phyloP scores from a whole-genome alignment of 2,797 vertebrate species.

The Urocyon cinereoargenteus region DNA sequence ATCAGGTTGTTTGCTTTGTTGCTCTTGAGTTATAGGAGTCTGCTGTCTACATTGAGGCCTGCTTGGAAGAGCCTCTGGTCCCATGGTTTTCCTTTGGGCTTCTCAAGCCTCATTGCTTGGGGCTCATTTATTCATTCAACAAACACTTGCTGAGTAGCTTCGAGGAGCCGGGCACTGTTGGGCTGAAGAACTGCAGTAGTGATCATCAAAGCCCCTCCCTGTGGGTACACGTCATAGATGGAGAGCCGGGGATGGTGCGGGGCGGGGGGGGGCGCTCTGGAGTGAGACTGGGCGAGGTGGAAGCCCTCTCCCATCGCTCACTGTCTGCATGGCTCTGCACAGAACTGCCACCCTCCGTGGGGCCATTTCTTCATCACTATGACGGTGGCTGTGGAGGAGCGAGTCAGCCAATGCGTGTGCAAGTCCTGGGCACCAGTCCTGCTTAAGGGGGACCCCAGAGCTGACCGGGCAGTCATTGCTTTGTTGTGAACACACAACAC shows the following conservation, averaged over 20 bases:
- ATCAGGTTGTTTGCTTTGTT: background rate
- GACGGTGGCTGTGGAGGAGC: background rate
- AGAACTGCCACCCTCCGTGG: background rate
- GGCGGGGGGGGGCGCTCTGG: background rate
- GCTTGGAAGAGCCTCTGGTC: background rate
- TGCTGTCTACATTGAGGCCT: background rate
- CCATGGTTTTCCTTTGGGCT: background rate
- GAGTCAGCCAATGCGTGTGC: background rate
- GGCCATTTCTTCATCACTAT: too few relatives aligned
- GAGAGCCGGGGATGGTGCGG: background rate
- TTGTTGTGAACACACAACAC: fast-evolving
- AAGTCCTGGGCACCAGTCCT: background rate
- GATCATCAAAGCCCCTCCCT: background rate
- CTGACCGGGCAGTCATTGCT: fast-evolving
- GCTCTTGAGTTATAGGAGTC: background rate
- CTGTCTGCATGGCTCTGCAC: background rate
- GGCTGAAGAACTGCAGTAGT: background rate
- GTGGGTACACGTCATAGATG: too few relatives aligned
- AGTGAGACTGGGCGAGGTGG: background rate
- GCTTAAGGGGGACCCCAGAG: background rate
- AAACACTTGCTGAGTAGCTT: background rate
- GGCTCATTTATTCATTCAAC: background rate
- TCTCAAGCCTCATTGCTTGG: background rate
- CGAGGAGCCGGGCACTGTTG: background rate
- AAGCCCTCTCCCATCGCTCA: background rate